phyloP scores from a whole-genome alignment of 2,113 vertebrate genomes.

The Pluvialis apricaria region DNA sequence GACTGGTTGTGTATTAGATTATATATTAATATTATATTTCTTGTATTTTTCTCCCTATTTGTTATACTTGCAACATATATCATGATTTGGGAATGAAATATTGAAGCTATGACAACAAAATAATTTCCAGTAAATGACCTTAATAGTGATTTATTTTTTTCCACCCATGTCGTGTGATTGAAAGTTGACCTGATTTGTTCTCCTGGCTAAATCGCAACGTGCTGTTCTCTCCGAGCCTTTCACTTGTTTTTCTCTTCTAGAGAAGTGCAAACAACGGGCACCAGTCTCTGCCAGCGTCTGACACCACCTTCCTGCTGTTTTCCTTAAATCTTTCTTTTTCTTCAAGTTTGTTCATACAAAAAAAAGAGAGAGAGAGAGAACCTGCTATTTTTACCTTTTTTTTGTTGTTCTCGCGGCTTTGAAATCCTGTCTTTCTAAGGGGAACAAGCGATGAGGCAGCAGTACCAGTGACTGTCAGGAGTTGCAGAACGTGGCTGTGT shows the following conservation, averaged over 20 bases:
- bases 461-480: neutral
- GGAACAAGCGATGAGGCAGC: neutral
- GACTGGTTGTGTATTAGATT: neutral
- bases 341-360: neutral
- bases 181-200: conserved; percentile 54
- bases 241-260: conserved; percentile 25
- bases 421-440: neutral
- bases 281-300: neutral
- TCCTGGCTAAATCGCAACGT: neutral
- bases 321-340: neutral
- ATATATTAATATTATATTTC: neutral
- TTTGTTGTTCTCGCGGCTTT: neutral
- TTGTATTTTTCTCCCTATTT: neutral
- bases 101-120: neutral
- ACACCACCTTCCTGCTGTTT: conserved; percentile 26
- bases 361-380: neutral
- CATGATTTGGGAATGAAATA: neutral
- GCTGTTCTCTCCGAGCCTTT: conserved; percentile 6
- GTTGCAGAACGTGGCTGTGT: neutral
- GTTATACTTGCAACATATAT: neutral
- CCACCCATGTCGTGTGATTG: neutral
- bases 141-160: neutral
- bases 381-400: neutral
- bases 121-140: neutral
- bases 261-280: conserved; percentile 42